Conservation (phyloP, 2,113 vertebrate species). For the Vulpes ferrilata region DNA sequence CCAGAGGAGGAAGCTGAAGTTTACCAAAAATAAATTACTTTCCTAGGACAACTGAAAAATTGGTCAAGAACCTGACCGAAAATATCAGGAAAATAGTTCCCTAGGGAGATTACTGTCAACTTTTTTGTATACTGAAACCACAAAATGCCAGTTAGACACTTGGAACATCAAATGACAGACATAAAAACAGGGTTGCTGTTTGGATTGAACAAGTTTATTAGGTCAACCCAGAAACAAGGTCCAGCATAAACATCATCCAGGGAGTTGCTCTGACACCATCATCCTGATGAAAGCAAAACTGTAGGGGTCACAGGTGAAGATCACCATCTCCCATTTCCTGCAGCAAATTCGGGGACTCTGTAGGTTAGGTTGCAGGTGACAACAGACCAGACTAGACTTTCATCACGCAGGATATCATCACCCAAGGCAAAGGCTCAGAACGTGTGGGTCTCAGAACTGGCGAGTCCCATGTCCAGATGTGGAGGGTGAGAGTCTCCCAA, state of each 20-base stretch:
- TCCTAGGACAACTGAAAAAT: neutral
- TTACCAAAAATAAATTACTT: neutral
- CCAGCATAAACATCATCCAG: neutral
- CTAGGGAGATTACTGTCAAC: neutral
- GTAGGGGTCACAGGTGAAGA: neutral
- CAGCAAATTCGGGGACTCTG: neutral
- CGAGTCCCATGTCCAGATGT: neutral
- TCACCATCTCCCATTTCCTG: neutral
- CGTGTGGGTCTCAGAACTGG: neutral
- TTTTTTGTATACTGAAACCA: neutral
- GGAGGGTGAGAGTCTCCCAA: neutral
- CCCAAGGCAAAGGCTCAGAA: neutral
- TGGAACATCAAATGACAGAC: neutral
- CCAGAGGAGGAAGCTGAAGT: neutral
- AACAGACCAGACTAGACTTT: neutral
- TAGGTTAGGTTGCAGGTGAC: neutral
- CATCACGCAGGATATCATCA: neutral
- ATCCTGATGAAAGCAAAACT: neutral
- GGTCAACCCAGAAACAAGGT: neutral
- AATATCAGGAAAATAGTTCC: neutral
- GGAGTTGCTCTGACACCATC: neutral
- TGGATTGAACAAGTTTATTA: constrained; percentile 13
- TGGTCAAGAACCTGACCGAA: neutral
- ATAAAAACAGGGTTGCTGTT: neutral
- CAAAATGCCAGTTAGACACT: neutral